These are phyloP conservation scores for Callyntrura guangdongensis DNA, from an alignment of 2,888 invertebrate species.

Conservation along the genomic window DNA sequence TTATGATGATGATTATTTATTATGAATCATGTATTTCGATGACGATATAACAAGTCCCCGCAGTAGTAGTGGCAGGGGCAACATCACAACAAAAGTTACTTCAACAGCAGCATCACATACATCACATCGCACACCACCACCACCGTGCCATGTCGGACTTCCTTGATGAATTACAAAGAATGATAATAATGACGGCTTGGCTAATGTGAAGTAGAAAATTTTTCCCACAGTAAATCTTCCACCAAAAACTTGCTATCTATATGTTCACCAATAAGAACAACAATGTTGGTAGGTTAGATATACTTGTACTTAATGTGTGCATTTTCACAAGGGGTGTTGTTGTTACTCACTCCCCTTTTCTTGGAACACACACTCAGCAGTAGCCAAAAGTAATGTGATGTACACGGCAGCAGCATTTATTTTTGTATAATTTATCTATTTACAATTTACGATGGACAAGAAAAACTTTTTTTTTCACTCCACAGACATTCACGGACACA, in stretches of 20 bases:
- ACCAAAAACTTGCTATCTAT: slow-evolving; percentile 20
- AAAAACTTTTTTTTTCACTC: not conserved
- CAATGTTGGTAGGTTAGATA: not conserved
- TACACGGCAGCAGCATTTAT: slow-evolving; percentile 23
- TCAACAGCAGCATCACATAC: slow-evolving; percentile 50
- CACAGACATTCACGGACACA: too few relatives aligned
- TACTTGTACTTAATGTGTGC: not conserved
- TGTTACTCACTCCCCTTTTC: slow-evolving; percentile 30
- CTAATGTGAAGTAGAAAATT: slow-evolving; percentile 73
- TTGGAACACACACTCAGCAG: slow-evolving; percentile 28
- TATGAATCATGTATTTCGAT: slow-evolving; percentile 25
- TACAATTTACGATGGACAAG: slow-evolving; percentile 1
- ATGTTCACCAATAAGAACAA: not conserved
- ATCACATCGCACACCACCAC: slow-evolving; percentile 53
- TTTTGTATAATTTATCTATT: not conserved
- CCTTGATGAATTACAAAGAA: slow-evolving; percentile 78
- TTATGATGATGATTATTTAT: not conserved
- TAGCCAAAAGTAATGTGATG: not conserved
- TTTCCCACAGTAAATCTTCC: slow-evolving; percentile 78
- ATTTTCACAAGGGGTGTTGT: not conserved
- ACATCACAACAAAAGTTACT: not conserved
- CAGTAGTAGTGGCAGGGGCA: slow-evolving; percentile 9
- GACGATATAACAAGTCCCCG: not conserved
- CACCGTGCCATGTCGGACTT: slow-evolving; percentile 68
- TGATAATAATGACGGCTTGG: slow-evolving; percentile 79